Evolutionary conservation across 2,797 vertebrate species (phyloP).

Genomic region (Acanthurus tractus): DNA sequence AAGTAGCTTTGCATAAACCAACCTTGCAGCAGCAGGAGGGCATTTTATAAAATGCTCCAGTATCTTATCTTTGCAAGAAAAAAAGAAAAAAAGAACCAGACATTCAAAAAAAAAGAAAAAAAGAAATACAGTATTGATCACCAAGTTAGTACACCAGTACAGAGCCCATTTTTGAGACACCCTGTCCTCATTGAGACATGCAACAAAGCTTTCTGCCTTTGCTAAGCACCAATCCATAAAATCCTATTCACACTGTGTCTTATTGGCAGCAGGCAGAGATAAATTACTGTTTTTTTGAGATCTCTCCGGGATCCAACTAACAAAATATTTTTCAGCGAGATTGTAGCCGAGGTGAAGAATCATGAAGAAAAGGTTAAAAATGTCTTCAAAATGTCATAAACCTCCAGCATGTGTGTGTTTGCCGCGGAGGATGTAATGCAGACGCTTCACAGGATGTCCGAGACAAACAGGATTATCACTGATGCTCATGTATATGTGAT

Average conservation of each 20-base stretch:
- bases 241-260: constrained; percentile 35
- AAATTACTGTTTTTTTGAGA: constrained; percentile 24
- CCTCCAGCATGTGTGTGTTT: neutral
- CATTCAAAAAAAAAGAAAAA: constrained; percentile 5
- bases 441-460: neutral
- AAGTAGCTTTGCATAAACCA: constrained; percentile 53
- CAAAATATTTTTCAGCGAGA: neutral
- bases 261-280: constrained; percentile 21
- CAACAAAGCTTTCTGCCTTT: constrained; percentile 29
- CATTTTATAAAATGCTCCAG: constrained; percentile 14
- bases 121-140: constrained; percentile 36
- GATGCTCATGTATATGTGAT: neutral
- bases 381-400: neutral
- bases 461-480: neutral
- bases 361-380: constrained; percentile 4
- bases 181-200: constrained; percentile 34
- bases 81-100: neutral
- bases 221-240: constrained; percentile 47
- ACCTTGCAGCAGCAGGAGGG: constrained; percentile 10
- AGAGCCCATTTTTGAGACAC: constrained; percentile 28
- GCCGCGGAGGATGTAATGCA: neutral
- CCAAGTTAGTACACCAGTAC: constrained; percentile 20
- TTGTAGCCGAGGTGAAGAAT: neutral
- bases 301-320: constrained; percentile 5
- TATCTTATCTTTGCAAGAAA: constrained; percentile 1